A percentile compares a stretch with the other conserved stretches of the same genome.
Evolutionary conservation across 2,113 vertebrate genomes (phyloP).

Genomic region (Oceanites oceanicus): DNA sequence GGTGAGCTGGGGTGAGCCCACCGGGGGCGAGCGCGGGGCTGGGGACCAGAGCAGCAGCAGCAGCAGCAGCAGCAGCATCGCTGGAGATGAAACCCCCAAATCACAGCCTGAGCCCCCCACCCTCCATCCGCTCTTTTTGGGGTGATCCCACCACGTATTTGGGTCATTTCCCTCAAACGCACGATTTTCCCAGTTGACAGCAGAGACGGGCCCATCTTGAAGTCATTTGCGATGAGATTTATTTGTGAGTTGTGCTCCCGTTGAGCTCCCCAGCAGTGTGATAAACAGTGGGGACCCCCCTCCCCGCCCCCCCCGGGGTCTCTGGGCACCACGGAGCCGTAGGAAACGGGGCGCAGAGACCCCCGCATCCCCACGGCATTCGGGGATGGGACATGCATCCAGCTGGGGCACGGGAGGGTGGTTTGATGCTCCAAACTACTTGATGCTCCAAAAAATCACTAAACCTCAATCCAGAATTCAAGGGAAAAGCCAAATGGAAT

Average conservation of each 20-base stretch:
- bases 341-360: background rate
- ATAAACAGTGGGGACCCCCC: background rate
- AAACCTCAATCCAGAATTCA: background rate
- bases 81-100: background rate
- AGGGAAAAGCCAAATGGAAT: fast-evolving
- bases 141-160: background rate
- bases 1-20: too few species aligned
- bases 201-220: background rate
- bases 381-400: fast-evolving
- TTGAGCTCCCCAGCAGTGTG: background rate
- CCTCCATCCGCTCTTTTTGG: fast-evolving
- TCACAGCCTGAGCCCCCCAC: background rate
- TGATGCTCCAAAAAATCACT: background rate
- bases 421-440: background rate
- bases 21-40: background rate
- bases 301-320: background rate
- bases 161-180: fast-evolving
- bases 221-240: background rate
- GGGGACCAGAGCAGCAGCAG: background rate
- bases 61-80: background rate
- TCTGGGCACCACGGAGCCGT: fast-evolving
- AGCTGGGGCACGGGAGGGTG: fast-evolving
- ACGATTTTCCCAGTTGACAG: fast-evolving
- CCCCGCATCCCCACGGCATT: fast-evolving
- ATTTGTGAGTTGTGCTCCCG: background rate